Base-by-base conservation (phyloP, 2,113 vertebrate genomes). In the Balaeniceps rex region DNA sequence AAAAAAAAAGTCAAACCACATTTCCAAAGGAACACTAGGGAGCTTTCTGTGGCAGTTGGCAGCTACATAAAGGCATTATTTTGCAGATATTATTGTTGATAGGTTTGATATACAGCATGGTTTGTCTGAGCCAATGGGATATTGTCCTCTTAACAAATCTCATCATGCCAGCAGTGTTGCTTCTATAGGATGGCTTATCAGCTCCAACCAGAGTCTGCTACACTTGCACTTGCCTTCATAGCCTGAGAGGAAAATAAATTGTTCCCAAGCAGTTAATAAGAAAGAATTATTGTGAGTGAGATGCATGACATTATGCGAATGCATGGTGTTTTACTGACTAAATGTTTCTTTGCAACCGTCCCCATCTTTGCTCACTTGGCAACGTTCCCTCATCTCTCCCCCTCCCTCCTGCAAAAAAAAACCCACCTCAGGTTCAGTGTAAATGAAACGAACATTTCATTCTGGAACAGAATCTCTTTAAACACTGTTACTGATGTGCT, bases 191-290 rank as follows among this genome's bases (percentile, higher is more conserved):
- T 83, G 93, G 97, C 99, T 99, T 99, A 99, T 99, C 99, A 99
- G 99, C 98, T 98, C 95, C 96, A 93, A 93, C 98, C 99, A 99
- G 99, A 99, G 98, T 98, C 98, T 95, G 98, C 98, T 97, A 97
- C 97, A 96, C 98, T 99, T 97, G 95, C 98, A 97, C 93, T 98
- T 97, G 98, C 98, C 98, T 99, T 98, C 97, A 96, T 98, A 97
- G 99, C 99, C 99, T 98, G 96, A 99, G 99, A 99, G 99, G 98
- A 99, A 99, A 99, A 99, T 99, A 99, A 99, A 99, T 99, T 99
- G 99, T 98, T 98, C 98, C 98, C 98, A 98, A 98, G 98, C 98
- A 98, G 98, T 99, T 99, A 99, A 99, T 99, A 99, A 99, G 98
- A 99, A 99, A 98, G 98, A 99, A 98, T 99, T 98, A 98, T 98